phyloP scores from a whole-genome alignment of 1,140 invertebrate species.

The Chrysopa pallens region DNA sequence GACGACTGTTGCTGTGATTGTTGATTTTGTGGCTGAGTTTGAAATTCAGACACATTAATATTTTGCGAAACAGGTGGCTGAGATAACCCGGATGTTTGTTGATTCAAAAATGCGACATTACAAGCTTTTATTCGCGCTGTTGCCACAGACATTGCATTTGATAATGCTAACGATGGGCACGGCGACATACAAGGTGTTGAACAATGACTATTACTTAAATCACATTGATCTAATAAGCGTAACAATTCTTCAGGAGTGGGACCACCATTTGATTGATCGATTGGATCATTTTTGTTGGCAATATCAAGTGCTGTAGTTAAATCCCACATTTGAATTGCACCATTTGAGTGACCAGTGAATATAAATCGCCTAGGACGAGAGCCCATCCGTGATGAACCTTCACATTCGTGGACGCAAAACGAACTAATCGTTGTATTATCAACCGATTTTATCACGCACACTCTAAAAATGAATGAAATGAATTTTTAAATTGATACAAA shows the following conservation, averaged over 20 bases:
- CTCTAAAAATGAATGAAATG: conserved; percentile 39
- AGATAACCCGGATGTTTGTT: conserved; percentile 14
- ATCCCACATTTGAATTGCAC: conserved; percentile 97
- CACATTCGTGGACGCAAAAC: conserved; percentile 94
- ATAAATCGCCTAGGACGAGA: conserved; percentile 79
- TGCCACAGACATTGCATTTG: conserved; percentile 10
- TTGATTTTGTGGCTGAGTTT: no score
- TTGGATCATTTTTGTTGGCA: conserved; percentile 38
- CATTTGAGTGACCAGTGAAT: conserved; percentile 88
- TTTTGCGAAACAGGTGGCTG: no score
- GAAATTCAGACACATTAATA: no score
- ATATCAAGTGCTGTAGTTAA: conserved; percentile 86
- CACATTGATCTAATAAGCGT: conserved; percentile 80
- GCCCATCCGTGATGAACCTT: conserved; percentile 82
- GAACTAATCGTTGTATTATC: conserved; percentile 88
- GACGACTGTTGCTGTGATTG: no score
- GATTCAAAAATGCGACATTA: conserved; percentile 54
- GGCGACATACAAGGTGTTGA: conserved; percentile 75
- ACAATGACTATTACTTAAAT: conserved; percentile 66
- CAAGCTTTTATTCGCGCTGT: conserved; percentile 50
- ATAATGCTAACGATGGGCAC: conserved; percentile 37
- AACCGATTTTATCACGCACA: conserved; percentile 89
- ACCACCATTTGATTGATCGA: conserved; percentile 49
- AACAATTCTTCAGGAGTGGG: conserved; percentile 80
- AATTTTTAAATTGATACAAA: not conserved